Base-by-base conservation (phyloP, 2,888 invertebrate species). In the Helicoverpa assulta region DNA sequence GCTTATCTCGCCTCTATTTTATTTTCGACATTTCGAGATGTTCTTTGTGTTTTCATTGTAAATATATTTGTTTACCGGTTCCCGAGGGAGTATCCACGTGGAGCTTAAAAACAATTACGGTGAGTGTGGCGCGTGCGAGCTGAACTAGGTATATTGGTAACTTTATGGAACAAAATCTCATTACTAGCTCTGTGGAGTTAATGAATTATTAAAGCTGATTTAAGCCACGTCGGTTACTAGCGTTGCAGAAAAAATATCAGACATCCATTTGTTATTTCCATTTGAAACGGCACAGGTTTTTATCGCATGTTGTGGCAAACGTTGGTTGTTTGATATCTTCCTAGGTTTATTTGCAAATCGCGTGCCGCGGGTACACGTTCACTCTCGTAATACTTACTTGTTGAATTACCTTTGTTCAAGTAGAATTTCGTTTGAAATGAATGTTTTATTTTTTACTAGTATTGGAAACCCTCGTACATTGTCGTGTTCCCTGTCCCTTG, bases 341-440 rank as follows among this genome's bases (percentile, higher is more conserved):
- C 88, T 90, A 90, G 92, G 85, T 94, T 95, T 95, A 95, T 95
- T 94, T 94, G 92, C 92, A 89, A 93, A 94, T 95, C 93, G 95
- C 95, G 94, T 95, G 95, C 86, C 72, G 76, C 78, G 54, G 76
- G 82, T 88, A 89, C 89, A 86, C 86, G 88, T 89, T 89, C 89
- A 88, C 85, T 89, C 83, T 86, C 76, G 86, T 87, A 88, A 85
- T 90, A 90, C 86, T 81, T 91, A 92, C 92, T 92, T 93, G 93
- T 94, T 93, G 92, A 93, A 91, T 92, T 92, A 92, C 86, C 84
- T 86, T 88, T 86, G 86, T 89, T 86, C 75, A 83, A 88, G 80
- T 85, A 81, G 80, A 89, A 87, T 88, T 88, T 82, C 76, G 75
- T 85, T 83, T 73, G 69, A 78, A 83, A 80, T 75, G 67, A 84